Conservation (phyloP, 2,888 invertebrate genomes). For the Tortricodes alternella region DNA sequence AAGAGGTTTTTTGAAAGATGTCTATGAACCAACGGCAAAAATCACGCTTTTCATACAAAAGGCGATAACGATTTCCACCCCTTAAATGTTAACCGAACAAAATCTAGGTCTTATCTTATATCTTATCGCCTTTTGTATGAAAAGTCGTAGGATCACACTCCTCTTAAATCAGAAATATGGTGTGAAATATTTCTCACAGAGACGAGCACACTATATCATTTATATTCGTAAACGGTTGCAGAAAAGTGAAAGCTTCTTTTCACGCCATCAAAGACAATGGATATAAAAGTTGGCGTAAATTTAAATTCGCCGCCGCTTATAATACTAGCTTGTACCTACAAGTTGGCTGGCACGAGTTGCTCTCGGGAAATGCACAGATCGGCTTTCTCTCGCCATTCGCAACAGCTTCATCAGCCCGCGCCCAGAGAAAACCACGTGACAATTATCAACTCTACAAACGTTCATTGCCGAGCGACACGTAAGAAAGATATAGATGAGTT, state of each 20-base stretch:
- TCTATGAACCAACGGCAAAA: no score
- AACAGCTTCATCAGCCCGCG: slow-evolving; percentile 61
- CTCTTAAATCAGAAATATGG: no score
- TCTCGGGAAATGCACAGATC: slow-evolving; percentile 69
- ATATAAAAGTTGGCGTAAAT: not conserved
- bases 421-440: slow-evolving; percentile 69
- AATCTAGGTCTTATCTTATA: no score
- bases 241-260: not conserved
- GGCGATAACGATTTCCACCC: no score
- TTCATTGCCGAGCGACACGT: slow-evolving; percentile 24
- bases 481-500: slow-evolving; percentile 19
- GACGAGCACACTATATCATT: no score
- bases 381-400: slow-evolving; percentile 66
- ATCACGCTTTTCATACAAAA: no score
- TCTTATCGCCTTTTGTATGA: no score
- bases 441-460: slow-evolving; percentile 64
- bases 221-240: no score
- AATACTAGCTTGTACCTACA: slow-evolving; percentile 41
- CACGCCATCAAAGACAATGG: not conserved
- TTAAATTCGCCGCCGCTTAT: slow-evolving; percentile 11
- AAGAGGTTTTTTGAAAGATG: no score
- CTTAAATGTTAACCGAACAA: no score
- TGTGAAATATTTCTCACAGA: no score
- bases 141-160: no score
- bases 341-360: slow-evolving; percentile 50